These are phyloP conservation scores for Parauchenoglanis punctatus DNA, from an alignment of 2,797 vertebrate genomes.

Conservation along the genomic window DNA sequence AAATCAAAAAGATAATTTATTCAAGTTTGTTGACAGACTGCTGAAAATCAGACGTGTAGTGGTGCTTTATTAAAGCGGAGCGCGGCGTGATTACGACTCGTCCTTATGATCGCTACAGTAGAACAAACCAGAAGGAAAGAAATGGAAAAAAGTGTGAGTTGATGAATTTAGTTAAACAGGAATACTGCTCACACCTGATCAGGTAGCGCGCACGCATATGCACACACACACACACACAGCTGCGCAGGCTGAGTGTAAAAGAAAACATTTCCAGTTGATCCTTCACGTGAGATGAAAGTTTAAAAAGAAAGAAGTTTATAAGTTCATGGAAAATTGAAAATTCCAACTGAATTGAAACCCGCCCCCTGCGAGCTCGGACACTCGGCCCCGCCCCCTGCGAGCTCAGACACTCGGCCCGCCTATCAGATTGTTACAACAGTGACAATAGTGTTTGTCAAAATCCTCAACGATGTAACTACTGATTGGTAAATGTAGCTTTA, in stretches of 20 bases:
- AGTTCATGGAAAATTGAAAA: background rate
- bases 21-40: conserved; percentile 30
- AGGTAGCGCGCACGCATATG: background rate
- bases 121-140: background rate
- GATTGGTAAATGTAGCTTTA: background rate
- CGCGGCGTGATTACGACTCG: background rate
- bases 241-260: background rate
- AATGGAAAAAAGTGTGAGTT: conserved; percentile 8
- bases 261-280: background rate
- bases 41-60: conserved; percentile 37
- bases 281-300: background rate
- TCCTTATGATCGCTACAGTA: background rate
- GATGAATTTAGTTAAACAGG: background rate
- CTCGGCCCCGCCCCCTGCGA: background rate
- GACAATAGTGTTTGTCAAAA: background rate
- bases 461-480: background rate
- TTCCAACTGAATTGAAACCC: background rate
- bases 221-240: background rate
- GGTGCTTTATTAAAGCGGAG: conserved; percentile 1
- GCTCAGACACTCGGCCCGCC: background rate
- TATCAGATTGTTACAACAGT: too few relatives aligned
- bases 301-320: background rate
- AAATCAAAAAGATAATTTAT: conserved; percentile 47
- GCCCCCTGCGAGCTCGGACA: too few relatives aligned
- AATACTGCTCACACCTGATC: background rate